Base-by-base conservation (phyloP, 2,113 vertebrate species). In the Acanthochromis polyacanthus region DNA sequence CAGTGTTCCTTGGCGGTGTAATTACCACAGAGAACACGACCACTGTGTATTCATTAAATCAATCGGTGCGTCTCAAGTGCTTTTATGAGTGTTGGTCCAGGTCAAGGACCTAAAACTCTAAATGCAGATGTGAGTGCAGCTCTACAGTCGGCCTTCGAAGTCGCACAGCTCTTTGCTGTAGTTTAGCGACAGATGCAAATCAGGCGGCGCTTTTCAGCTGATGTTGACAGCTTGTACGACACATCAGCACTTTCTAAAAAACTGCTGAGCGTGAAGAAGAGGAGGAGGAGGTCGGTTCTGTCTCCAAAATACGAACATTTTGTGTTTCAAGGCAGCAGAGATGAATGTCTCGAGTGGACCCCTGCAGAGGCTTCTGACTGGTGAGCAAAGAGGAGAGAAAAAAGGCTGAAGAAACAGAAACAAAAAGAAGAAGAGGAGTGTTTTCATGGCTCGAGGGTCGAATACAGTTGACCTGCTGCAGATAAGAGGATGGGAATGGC, bases 211-310 rank as follows among this genome's bases (percentile, higher is more conserved):
- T 56, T 78, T 71, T 61, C 60, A 70, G 66, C 36, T 9, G 38
- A 23, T 60, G 62, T 75, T 76, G 64, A 76, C 30, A 69, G 73
- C 68, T 80, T 22, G 73, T 77, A 59, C 59, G 64, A 51, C 40
- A 74, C 50, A 73, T 85, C 8, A 71, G 56, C 70, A 55, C 78
- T 80, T 75, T 71, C 53, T 58, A 55, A 79, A 79, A 69, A 25
- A 25, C 25, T 25, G 25, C 25, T 25, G 25, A 25, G 25, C 25
- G 1, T 25, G 25, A 25, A 25, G 25, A 43, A 8, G 40, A 43
- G 40, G 40, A 43, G 48, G 16, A 15, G 78, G 75, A 55, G 75
- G 66, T 12, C 25, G 30, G 14, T 22, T 75, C 55, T 10, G 58
- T 48, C 43, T 58, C 0, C 55, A 59, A 74, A 82, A 82, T 14